Evolutionary conservation across 2,113 vertebrate species (phyloP).

Genomic region (Anhinga rufa): DNA sequence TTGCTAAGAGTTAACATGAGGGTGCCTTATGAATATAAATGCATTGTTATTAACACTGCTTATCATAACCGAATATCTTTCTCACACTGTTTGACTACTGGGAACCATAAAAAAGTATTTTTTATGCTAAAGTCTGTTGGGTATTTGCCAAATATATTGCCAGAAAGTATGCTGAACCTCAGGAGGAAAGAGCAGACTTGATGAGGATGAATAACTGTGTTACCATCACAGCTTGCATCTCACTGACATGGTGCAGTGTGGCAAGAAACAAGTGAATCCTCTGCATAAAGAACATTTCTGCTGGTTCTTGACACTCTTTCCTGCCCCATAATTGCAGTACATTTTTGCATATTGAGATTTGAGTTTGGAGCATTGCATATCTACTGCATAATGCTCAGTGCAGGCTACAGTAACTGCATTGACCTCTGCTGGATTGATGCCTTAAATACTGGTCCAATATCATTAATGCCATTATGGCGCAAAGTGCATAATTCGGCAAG

Average conservation of each 20-base stretch:
- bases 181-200: not conserved
- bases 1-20: not conserved
- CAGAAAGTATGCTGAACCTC: not conserved
- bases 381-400: too few species aligned
- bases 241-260: accelerated
- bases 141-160: not conserved
- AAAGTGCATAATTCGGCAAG: not conserved
- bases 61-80: not conserved
- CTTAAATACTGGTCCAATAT: not conserved
- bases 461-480: not conserved
- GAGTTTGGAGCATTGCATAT: not conserved
- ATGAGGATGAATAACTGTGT: not conserved
- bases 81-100: not conserved
- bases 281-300: not conserved
- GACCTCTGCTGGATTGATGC: not conserved
- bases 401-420: not conserved
- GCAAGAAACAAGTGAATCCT: not conserved
- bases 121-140: not conserved
- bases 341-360: not conserved
- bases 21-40: not conserved
- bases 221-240: not conserved
- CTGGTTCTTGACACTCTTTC: not conserved
- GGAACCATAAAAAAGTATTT: not conserved
- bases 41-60: not conserved
- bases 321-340: not conserved